A percentile compares a stretch with the other conserved stretches of the same genome.
Conservation (phyloP, 2,888 invertebrate species). For the Machimus atricapillus region DNA sequence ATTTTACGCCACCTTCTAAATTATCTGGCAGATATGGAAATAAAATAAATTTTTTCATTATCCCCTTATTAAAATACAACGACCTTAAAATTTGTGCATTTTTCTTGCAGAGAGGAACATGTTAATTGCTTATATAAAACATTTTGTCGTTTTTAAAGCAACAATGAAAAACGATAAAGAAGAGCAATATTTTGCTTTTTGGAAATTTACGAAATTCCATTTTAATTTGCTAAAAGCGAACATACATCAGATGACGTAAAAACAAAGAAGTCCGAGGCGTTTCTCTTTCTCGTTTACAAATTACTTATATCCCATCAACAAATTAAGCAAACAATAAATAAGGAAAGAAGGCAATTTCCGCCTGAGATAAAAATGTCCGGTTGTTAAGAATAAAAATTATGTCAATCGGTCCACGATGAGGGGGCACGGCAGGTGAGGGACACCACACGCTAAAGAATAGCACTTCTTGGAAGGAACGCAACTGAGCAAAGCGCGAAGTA, state of each 20-base stretch:
- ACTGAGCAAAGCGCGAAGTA: neutral
- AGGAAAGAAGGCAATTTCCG: constrained; percentile 33
- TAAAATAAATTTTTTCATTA: neutral
- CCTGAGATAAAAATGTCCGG: constrained; percentile 33
- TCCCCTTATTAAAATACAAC: neutral
- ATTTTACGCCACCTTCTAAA: neutral
- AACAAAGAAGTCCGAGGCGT: neutral
- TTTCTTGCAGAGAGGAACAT: neutral
- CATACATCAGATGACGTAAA: neutral
- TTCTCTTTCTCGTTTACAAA: neutral
- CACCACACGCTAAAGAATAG: neutral
- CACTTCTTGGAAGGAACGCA: neutral
- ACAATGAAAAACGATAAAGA: neutral
- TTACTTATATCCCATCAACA: constrained; percentile 26
- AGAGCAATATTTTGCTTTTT: neutral
- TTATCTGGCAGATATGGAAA: neutral
- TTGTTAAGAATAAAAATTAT: constrained; percentile 19
- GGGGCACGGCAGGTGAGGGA: neutral
- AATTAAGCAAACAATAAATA: constrained; percentile 20
- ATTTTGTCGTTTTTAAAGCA: neutral
- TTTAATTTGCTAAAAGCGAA: neutral
- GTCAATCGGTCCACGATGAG: neutral
- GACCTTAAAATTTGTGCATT: neutral
- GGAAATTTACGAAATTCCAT: neutral
- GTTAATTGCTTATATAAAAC: neutral